Conservation (phyloP, 2,113 vertebrate genomes). For the Aspidoscelis tigris region DNA sequence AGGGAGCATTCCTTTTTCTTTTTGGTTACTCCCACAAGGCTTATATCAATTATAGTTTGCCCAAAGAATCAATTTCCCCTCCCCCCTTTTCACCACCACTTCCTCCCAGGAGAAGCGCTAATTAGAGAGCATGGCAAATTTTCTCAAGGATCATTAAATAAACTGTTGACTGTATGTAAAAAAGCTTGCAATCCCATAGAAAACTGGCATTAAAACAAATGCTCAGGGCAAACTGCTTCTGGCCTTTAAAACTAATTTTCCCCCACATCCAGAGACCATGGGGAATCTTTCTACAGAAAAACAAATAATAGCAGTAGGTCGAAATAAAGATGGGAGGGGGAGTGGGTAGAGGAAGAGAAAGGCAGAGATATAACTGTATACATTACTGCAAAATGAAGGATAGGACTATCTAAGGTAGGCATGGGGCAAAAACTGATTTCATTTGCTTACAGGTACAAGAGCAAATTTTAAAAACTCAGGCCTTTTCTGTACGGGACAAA, state of each 20-base stretch:
- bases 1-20: neutral
- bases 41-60: constrained; percentile 39
- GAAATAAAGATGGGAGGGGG: neutral
- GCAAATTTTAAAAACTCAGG: no score
- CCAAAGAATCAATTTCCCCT: constrained; percentile 23
- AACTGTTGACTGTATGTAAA: constrained; percentile 39
- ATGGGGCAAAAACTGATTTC: no score
- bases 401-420: no score
- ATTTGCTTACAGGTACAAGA: no score
- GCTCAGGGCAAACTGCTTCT: neutral
- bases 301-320: constrained; percentile 23
- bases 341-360: neutral
- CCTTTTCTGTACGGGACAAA: no score
- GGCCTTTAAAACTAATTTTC: constrained; percentile 32
- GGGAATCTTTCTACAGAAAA: constrained; percentile 33
- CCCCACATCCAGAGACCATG: neutral
- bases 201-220: constrained; percentile 40
- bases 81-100: neutral
- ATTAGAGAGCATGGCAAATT: constrained; percentile 48
- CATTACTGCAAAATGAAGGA: no score
- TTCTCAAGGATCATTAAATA: constrained; percentile 56
- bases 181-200: constrained; percentile 40
- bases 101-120: constrained; percentile 44
- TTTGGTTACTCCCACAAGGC: constrained; percentile 15
- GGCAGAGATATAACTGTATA: no score